Base-by-base conservation (phyloP, 2,797 vertebrate species). In the Argyrosomus regius region DNA sequence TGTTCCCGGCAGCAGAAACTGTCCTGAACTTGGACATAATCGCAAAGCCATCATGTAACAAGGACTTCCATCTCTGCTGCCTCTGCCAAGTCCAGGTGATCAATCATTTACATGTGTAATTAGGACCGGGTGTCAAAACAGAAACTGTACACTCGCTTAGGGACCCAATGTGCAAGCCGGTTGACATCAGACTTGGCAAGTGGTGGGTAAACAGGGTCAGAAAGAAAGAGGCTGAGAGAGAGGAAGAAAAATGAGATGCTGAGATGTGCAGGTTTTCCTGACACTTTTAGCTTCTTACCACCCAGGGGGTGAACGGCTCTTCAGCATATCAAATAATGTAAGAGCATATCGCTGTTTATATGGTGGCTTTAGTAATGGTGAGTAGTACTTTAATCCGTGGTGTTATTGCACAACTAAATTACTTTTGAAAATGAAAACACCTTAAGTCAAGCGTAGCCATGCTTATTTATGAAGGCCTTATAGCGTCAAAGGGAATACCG, bases 21-120 rank as follows among this genome's bases (percentile, higher is more conserved):
- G 85, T 84, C 84, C 79, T 72, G 81, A 89, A 91, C 83, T 78
- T 85, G 72, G 86, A 88, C 88, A 78, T 82, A 76, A 91, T 82
- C 62, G 64, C 80, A 72, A 59, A 77, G 87, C 70, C 86, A 71
- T 88, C 91, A 65, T 79, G 78, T 90, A 90, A 91, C 89, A 88
- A 77, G 85, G 88, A 87, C 87, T 80, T 79, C 90, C 88, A 86
- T 88, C 92, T 86, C 91, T 56, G 69, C 83, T 53, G 77, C 81
- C 76, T 61, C 86, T 77, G 82, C 85, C 78, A 85, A 91, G 92
- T 91, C 87, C 85, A 88, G 89, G 93, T 94, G 87, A 96, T 96
- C 95, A 96, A 96, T 96, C 95, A 96, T 95, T 95, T 95, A 95
- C 93, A 93, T 92, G 92, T 92, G 94, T 94, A 96, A 95, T 96